Percentiles rank a stretch among this genome's conserved stretches.
phyloP scores from a whole-genome alignment of 2,113 vertebrate species.

The Rhinopithecus roxellana region DNA sequence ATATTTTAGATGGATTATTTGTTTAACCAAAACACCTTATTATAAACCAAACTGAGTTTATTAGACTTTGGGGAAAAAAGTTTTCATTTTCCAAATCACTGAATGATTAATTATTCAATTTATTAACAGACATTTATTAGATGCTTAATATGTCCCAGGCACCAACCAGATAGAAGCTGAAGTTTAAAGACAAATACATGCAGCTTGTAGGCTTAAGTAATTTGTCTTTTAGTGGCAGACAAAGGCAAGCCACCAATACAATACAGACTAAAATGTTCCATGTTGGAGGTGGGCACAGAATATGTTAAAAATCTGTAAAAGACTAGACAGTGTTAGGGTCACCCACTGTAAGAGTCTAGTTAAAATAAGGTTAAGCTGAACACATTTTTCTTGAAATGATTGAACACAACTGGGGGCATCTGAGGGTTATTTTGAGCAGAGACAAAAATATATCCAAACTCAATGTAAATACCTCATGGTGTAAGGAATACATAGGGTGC shows the following conservation, averaged over 20 bases:
- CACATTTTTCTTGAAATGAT: neutral
- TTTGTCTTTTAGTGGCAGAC: neutral
- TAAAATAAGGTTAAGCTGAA: neutral
- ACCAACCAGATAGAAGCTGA: neutral
- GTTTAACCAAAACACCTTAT: neutral
- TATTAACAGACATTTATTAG: neutral
- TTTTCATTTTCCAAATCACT: neutral
- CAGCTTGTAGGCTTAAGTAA: neutral
- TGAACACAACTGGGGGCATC: neutral
- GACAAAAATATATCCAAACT: neutral
- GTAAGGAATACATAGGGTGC: accelerated
- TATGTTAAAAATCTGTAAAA: neutral
- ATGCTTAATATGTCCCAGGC: neutral
- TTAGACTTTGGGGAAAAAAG: neutral
- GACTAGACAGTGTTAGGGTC: neutral
- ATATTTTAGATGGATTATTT: neutral
- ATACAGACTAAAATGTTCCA: neutral
- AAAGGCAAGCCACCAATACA: neutral
- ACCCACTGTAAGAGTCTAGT: neutral
- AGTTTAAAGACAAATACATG: slow-evolving; percentile 22
- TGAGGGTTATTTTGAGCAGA: neutral
- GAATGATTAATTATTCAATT: neutral
- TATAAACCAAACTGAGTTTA: neutral
- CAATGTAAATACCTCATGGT: neutral
- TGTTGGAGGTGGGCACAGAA: neutral